Evolutionary conservation across 2,888 invertebrate species (phyloP).

Genomic region (Mesochorus sp.): DNA sequence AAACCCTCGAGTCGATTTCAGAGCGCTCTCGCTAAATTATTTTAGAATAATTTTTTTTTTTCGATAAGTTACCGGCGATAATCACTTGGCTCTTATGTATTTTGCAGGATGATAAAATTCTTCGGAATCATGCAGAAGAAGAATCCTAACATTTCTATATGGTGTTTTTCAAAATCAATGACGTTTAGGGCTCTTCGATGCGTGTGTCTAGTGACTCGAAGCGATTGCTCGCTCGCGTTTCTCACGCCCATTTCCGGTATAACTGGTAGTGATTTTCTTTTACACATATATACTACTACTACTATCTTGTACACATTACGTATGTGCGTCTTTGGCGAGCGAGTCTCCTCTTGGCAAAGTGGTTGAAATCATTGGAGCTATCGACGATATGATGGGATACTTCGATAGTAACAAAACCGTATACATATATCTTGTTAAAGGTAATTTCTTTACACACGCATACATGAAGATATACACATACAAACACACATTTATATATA

Average conservation of each 20-base stretch:
- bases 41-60: slow-evolving; percentile 30
- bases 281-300: not conserved
- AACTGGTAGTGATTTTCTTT: slow-evolving; percentile 34
- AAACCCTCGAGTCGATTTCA: not conserved
- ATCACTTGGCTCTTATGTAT: no score
- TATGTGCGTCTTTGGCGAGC: not conserved
- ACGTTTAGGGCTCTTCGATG: slow-evolving; percentile 6
- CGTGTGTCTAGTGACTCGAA: slow-evolving; percentile 54
- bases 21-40: slow-evolving; percentile 25
- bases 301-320: no score
- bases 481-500: not conserved
- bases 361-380: slow-evolving; percentile 24
- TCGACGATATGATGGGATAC: slow-evolving; percentile 51
- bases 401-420: slow-evolving; percentile 54
- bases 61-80: no score
- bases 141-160: not conserved
- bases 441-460: slow-evolving; percentile 1
- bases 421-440: slow-evolving; percentile 35
- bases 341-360: slow-evolving; percentile 11
- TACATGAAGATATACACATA: not conserved
- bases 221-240: slow-evolving; percentile 54
- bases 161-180: not conserved
- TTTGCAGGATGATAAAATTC: no score
- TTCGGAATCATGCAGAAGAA: not conserved
- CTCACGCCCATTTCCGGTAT: slow-evolving; percentile 61